Conservation (phyloP, 1,140 invertebrate species). For the Oedothorax gibbosus region DNA sequence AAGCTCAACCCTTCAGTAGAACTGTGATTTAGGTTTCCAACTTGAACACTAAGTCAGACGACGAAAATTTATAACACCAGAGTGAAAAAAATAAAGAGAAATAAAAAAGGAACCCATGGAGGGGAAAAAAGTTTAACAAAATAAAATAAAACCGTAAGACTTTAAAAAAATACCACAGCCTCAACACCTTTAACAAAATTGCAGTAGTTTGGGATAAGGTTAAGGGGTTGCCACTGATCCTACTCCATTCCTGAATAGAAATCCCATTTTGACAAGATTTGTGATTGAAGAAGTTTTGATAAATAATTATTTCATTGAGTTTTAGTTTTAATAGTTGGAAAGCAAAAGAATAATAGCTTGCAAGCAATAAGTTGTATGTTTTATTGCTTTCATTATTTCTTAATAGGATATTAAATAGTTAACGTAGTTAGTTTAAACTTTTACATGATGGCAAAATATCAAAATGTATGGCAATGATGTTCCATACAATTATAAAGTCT, state of each 20-base stretch:
- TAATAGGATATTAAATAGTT: too few relatives aligned
- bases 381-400: too few relatives aligned
- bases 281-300: too few relatives aligned
- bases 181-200: constrained; percentile 49
- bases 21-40: constrained; percentile 28
- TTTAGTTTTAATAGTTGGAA: too few relatives aligned
- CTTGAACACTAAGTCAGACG: constrained; percentile 11
- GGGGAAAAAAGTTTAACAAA: constrained; percentile 28
- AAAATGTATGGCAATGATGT: too few relatives aligned
- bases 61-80: constrained; percentile 23
- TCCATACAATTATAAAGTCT: too few relatives aligned
- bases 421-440: too few relatives aligned
- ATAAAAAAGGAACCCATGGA: constrained; percentile 10
- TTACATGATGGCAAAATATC: too few relatives aligned
- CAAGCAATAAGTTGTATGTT: too few relatives aligned
- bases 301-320: too few relatives aligned
- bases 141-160: constrained; percentile 25
- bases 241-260: constrained; percentile 43
- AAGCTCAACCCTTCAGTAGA: constrained; percentile 1
- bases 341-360: too few relatives aligned
- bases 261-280: constrained; percentile 19
- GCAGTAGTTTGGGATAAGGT: constrained; percentile 31
- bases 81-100: constrained; percentile 14
- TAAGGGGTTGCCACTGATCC: constrained; percentile 15
- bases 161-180: constrained; percentile 26